These are phyloP conservation scores for Periophthalmodon schlosseri DNA, from an alignment of 2,113 vertebrate species.

Conservation along the genomic window DNA sequence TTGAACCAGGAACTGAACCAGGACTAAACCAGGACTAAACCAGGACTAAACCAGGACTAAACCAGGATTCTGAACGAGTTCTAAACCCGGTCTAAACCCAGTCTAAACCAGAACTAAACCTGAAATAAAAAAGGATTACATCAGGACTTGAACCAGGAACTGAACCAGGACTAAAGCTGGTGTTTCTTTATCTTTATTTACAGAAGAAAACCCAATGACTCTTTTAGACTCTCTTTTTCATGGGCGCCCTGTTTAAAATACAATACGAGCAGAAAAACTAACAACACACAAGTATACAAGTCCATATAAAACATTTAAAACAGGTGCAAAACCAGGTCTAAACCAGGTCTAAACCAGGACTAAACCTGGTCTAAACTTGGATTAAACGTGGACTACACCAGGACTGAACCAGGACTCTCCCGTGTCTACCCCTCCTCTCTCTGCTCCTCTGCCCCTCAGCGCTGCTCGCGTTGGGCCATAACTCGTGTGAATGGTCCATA, in stretches of 20 bases:
- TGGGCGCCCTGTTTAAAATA: too few species aligned
- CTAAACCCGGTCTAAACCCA: not conserved
- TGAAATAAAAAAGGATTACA: too few species aligned
- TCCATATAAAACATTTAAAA: too few species aligned
- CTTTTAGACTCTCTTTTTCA: too few species aligned
- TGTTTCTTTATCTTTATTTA: too few species aligned
- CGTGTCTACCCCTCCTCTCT: not conserved
- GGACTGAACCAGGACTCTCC: not conserved
- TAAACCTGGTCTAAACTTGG: not conserved
- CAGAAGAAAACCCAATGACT: too few species aligned
- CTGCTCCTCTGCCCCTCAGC: not conserved
- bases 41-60: not conserved
- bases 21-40: not conserved
- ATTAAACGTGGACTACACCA: not conserved
- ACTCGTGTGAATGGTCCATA: conserved; percentile 3
- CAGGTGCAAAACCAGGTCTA: not conserved
- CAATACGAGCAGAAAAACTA: too few species aligned
- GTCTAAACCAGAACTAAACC: not conserved
- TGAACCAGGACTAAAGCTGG: too few species aligned
- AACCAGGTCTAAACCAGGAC: not conserved
- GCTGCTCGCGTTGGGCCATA: conserved; percentile 6
- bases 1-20: not conserved
- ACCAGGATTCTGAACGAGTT: not conserved
- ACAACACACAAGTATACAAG: too few species aligned
- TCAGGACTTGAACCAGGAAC: not conserved